Base-by-base conservation (phyloP, 2,888 invertebrate species). In the Lapara coniferarum region DNA sequence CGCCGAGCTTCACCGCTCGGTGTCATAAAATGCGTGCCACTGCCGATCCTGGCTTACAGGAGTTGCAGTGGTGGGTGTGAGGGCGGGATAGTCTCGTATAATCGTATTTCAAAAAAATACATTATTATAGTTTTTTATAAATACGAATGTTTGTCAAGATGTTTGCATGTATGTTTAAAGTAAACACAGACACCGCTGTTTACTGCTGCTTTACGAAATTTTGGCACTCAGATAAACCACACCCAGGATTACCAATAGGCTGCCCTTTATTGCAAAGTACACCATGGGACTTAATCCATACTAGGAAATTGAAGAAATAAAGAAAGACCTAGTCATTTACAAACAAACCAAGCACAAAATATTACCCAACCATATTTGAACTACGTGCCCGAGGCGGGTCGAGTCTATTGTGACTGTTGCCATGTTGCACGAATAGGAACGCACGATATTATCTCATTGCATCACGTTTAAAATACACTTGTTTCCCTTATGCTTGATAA, bases 351-450 rank as follows among this genome's bases (percentile, higher is more conserved):
- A 12, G 3, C 7, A 16, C 53, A 16, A 55, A 12, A 2, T 0
- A 10, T 55, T 55, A 19, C 55, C 19, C 55, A 55, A 55, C 55
- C 10, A 19, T 19, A 55, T 19, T 12, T 19, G 4, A 55, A 55
- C 16, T 55, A 55, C 55, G 53, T 55, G 19, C 55, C 55, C 19
- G 10, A 0, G 19, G 55, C 55, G 12, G 55, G 16, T 55, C 55
- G 55, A 12, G 55, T 19, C 19, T 12, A 19, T 19, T 55, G 55
- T 12, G 19, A 10, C n/a, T 16, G 49, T 49, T 63, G 63, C 49
- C 44, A 63, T 49, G 63, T 63, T 63, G 63, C 63, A 63, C 63
- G 49, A 49, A 63, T 63, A 63, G 63, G 63, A 63, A 63, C 49
- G 63, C 63, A 63, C 49, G 63, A 19, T 19, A 19, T 59, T 63